Evolutionary conservation across 92 coral and sea anemone genomes (phyloP), one percentile per base, ranked within the genome.

Genomic region (Epizoanthus fatuus): DNA sequence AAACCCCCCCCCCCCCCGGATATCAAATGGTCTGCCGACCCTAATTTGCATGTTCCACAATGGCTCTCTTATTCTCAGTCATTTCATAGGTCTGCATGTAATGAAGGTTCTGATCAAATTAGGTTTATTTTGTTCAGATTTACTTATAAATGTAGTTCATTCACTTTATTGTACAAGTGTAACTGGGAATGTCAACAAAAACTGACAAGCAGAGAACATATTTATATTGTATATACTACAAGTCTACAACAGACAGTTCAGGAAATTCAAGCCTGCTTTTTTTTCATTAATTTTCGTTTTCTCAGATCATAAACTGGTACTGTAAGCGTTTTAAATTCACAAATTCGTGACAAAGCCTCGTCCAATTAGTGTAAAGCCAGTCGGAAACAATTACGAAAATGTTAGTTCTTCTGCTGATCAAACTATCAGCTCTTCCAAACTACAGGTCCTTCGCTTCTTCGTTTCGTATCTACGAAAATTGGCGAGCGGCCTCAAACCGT

Each of bases 171-270:
- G 70, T 64, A 29, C 70, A 64, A 64, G 70, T 64, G 29, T 64
- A 64, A 64, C 70, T 22, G 70, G 37, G 70, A 64, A 64, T 64
- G 70, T 64, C 70, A 16, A 64, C 70, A 64, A 64, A 64, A 64
- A 64, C 70, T 64, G 70, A 64, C 70, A 64, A 64, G 70, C 70
- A 64, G 70, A 64, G 70, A 22, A 64, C 32, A 22, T 1, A 64
- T 64, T 64, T 64, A 64, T 64, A 64, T 64, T 64, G 20, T 64
- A 64, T 64, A 22, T 64, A 64, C 70, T 64, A 64, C n/a, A n/a
- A n/a, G n/a, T n/a, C n/a, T n/a, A n/a, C 70, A 64, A 29, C 35
- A 29, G 70, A 64, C 70, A 64, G 70, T 64, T 29, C 45, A 25
- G 70, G 70, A 64, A 64, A 64, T 64, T 40, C 35, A 64, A 64